phyloP scores from a whole-genome alignment of 2,888 invertebrate genomes.

The Ecdyonurus torrentis region DNA sequence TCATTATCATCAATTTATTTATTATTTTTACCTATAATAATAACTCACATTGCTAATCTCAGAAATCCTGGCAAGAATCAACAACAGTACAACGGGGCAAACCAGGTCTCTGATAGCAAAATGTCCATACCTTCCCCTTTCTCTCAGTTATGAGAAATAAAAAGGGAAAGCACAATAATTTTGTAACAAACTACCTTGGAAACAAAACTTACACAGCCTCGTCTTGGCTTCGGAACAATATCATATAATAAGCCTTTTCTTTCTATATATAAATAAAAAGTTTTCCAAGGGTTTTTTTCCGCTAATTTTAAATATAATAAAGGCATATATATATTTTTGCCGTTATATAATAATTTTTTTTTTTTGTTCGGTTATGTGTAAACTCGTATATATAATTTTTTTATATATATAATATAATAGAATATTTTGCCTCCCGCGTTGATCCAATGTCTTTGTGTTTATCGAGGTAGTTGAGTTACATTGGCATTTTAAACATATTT shows the following conservation, averaged over 20 bases:
- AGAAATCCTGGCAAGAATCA: not conserved
- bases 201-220: not conserved
- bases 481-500: not conserved
- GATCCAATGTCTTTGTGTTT: conserved; percentile 1
- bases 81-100: not conserved
- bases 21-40: too few relatives aligned
- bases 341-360: too few relatives aligned
- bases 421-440: not conserved
- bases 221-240: not conserved
- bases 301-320: not conserved
- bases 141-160: too few relatives aligned
- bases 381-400: not conserved
- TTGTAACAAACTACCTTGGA: not conserved
- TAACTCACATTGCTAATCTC: not conserved
- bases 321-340: not conserved
- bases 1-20: not conserved
- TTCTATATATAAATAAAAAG: not conserved
- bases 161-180: too few relatives aligned
- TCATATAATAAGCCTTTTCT: not conserved
- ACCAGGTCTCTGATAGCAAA: not conserved
- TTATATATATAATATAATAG: not conserved
- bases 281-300: not conserved
- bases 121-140: not conserved
- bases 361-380: not conserved
- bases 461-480: conserved; percentile 2